Evolutionary conservation across 2,797 vertebrate genomes (phyloP), one percentile per base, ranked within the genome.

Genomic region (Peromyscus nudipes): DNA sequence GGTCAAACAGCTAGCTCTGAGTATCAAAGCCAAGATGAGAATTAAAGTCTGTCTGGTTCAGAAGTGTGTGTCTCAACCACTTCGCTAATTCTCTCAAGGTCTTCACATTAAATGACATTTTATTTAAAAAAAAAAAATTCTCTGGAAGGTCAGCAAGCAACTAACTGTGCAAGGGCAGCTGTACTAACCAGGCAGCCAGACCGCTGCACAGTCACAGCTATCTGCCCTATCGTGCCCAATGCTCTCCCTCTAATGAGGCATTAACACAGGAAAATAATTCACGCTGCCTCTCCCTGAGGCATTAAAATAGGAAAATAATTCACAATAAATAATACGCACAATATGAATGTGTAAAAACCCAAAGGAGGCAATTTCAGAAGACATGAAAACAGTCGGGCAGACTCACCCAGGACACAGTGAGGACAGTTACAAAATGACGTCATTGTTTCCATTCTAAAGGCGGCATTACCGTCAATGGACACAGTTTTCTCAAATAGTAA

Each of bases 51-150:
- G 49, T 79, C 67, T 93, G 84, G 81, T 60, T 89, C 77, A 9
- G 1, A 82, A 94, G n/a, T 75, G 79, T 40, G 8, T 73, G 49
- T 75, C 82, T 92, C 77, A 92, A 91, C 79, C 60, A 77, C 65
- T 92, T 67, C 64, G 67, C 87, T 96, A 85, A 97, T 93, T 87
- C 67, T 86, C 87, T 86, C 86, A 95, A 91, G 43, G 67, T 79
- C 77, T 96, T 97, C 86, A 79, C 0, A 0, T 93, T 85, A 89
- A 86, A 86, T 93, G 40, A 64, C n/a, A 52, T 76, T 88, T 96
- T 89, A 80, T 67, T 29, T 69, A 91, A 92, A 52, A 91, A 96
- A 85, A 94, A 95, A 52, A 91, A 96, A 71, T 34, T 79, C 86
- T 96, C 95, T 62, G 92, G 77, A 80, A 34, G 43, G 57, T 94